A percentile compares a stretch with the other conserved stretches of the same genome.
Conservation (phyloP, 1,140 invertebrate species). For the Drosophila kepulauana region DNA sequence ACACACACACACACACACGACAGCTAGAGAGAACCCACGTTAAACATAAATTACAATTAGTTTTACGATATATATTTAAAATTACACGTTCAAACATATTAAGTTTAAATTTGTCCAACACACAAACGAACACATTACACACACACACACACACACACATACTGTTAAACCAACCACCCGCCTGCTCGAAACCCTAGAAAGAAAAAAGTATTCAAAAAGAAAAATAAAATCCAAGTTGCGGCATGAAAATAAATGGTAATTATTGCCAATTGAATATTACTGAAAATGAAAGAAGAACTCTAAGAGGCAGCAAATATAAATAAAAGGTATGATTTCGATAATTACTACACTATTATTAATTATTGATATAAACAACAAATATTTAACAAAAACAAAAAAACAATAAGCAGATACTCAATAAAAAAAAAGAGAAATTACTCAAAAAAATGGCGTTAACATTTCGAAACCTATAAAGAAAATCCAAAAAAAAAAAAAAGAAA, state of each 20-base stretch:
- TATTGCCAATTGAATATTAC: slow-evolving; percentile 49
- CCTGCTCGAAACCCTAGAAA: slow-evolving; percentile 47
- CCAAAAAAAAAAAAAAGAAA: slow-evolving; percentile 15
- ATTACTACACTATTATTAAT: slow-evolving; percentile 74
- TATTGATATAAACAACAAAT: slow-evolving; percentile 27
- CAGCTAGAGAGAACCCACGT: slow-evolving; percentile 55
- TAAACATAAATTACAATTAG: slow-evolving; percentile 72
- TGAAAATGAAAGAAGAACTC: slow-evolving; percentile 27
- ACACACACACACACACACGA: slow-evolving; percentile 28
- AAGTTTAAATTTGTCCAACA: slow-evolving; percentile 47
- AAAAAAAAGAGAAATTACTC: slow-evolving; percentile 34
- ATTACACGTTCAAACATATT: slow-evolving; percentile 43
- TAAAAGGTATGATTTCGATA: slow-evolving; percentile 77
- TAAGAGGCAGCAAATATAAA: slow-evolving; percentile 56
- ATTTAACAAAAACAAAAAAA: slow-evolving; percentile 31
- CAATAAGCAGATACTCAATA: slow-evolving; percentile 57
- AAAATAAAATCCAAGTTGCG: slow-evolving; percentile 38
- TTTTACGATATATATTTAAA: slow-evolving; percentile 64
- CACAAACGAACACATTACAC: slow-evolving; percentile 32
- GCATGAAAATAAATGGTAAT: slow-evolving; percentile 48
- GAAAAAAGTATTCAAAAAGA: slow-evolving; percentile 36
- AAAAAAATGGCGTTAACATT: slow-evolving; percentile 46
- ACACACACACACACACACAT: slow-evolving; percentile 45
- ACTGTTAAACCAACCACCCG: slow-evolving; percentile 48
- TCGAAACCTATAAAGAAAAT: slow-evolving; percentile 15